These are phyloP conservation scores for Rhopalosiphum maidis DNA, from an alignment of 1,140 invertebrate genomes.

Conservation along the genomic window DNA sequence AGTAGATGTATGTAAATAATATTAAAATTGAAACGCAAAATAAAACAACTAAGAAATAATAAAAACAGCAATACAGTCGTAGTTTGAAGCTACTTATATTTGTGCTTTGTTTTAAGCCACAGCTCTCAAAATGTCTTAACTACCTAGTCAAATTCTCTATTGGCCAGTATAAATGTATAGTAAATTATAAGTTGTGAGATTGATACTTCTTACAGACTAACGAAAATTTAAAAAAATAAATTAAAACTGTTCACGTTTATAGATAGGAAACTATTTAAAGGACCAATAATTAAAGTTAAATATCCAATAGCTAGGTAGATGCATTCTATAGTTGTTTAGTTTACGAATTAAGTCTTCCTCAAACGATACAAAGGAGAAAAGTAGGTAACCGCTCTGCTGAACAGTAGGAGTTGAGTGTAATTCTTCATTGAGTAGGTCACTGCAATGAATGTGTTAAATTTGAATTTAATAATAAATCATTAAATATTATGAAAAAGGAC, in stretches of 20 bases:
- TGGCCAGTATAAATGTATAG: neutral
- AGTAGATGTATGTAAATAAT: neutral
- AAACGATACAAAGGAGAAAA: neutral
- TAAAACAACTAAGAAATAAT: neutral
- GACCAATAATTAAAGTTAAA: neutral
- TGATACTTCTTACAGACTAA: neutral
- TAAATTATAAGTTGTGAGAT: neutral
- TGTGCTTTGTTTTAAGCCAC: neutral
- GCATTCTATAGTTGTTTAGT: neutral
- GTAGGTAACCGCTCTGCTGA: no score
- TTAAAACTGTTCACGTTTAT: neutral
- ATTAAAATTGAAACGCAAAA: neutral
- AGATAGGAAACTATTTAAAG: neutral
- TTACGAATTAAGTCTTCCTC: neutral
- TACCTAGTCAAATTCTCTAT: neutral
- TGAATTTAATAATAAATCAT: no score
- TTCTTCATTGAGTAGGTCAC: no score
- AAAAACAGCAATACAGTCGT: neutral
- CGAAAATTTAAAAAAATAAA: neutral
- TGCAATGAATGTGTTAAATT: no score
- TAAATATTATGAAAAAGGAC: no score
- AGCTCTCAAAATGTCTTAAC: neutral
- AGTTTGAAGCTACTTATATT: neutral
- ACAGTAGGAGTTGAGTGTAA: no score
- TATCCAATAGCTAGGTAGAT: neutral